Evolutionary conservation across 2,113 vertebrate genomes (phyloP).

Genomic region (Phaethornis superciliosus): DNA sequence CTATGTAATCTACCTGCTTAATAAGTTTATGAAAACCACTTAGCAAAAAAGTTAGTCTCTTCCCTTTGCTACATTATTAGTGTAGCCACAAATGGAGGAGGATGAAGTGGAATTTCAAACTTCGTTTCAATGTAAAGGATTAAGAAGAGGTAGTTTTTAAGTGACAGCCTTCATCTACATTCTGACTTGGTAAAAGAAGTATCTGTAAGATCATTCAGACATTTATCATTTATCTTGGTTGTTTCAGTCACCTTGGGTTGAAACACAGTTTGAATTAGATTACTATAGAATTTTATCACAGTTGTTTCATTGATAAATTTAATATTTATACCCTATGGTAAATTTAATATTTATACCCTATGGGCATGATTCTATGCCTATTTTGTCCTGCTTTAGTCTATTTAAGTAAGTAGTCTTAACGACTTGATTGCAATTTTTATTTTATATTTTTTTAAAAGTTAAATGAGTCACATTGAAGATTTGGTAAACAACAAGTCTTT

Average conservation of each 20-base stretch:
- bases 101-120: neutral
- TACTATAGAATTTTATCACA: neutral
- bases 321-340: neutral
- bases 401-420: neutral
- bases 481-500: neutral
- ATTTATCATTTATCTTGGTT: neutral
- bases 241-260: neutral
- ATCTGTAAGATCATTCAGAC: neutral
- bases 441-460: neutral
- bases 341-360: neutral
- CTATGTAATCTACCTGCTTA: neutral
- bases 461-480: neutral
- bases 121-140: neutral
- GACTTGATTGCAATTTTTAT: neutral
- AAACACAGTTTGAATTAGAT: neutral
- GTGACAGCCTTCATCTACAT: neutral
- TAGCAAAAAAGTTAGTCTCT: neutral
- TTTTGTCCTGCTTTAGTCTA: neutral
- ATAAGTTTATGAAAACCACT: neutral
- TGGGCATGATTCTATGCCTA: neutral
- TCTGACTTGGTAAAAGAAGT: neutral
- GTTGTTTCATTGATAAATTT: neutral
- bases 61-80: neutral
- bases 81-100: neutral
- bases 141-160: neutral